A percentile compares a stretch with the other conserved stretches of the same genome.
These are phyloP conservation scores for Oegoconia quadripuncta DNA, from an alignment of 2,888 invertebrate genomes.

Conservation along the genomic window DNA sequence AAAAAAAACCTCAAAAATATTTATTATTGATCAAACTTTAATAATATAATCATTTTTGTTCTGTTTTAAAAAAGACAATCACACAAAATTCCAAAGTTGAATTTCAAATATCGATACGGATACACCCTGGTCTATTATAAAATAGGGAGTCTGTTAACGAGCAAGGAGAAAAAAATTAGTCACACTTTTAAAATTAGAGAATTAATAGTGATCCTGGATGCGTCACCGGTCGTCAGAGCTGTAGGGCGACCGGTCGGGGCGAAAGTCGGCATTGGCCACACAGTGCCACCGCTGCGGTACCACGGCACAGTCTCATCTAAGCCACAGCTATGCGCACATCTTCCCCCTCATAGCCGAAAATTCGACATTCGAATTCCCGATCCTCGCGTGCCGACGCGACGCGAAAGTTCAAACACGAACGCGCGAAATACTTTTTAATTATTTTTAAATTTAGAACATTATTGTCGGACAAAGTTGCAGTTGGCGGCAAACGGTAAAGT, in stretches of 20 bases:
- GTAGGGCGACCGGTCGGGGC: slow-evolving; percentile 78
- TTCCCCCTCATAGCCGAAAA: slow-evolving; percentile 74
- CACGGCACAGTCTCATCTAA: slow-evolving; percentile 77
- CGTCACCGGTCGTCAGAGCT: slow-evolving; percentile 65
- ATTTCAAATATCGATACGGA: no score
- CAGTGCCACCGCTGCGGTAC: slow-evolving; percentile 64
- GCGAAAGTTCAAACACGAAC: slow-evolving; percentile 49
- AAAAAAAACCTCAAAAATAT: no score
- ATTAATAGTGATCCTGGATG: slow-evolving; percentile 69
- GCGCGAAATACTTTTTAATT: slow-evolving; percentile 39
- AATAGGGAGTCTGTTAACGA: no score
- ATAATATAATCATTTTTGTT: no score
- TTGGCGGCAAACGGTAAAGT: slow-evolving; percentile 74
- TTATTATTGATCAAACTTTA: no score
- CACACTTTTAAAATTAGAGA: slow-evolving; percentile 53
- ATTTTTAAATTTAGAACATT: slow-evolving; percentile 1
- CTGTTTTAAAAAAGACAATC: slow-evolving; percentile 16
- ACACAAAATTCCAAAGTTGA: no score
- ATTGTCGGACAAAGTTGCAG: slow-evolving; percentile 42
- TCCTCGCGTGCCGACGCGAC: slow-evolving; percentile 55
- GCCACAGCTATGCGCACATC: slow-evolving; percentile 77
- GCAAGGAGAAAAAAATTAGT: slow-evolving; percentile 45
- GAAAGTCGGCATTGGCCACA: slow-evolving; percentile 71
- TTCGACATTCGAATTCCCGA: slow-evolving; percentile 55
- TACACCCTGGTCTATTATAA: no score